Evolutionary conservation across 2,113 vertebrate species (phyloP), one percentile per base, ranked within the genome.

Genomic region (Rhombomys opimus): DNA sequence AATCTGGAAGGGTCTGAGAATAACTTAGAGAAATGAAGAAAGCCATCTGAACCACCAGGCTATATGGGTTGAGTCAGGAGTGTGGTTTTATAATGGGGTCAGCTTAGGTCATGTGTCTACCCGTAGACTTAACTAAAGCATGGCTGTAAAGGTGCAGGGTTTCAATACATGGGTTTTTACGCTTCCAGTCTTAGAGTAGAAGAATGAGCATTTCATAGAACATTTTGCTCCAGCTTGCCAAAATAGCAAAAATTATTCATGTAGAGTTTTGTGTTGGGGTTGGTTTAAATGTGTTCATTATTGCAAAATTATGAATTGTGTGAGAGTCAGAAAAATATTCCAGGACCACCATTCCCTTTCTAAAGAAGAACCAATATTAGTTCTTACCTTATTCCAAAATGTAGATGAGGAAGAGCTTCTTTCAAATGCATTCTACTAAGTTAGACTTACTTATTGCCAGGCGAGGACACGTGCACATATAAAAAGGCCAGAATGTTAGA

Each of bases 201-300:
- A 18, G 52, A 81, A 61, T 61, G 35, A 38, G 32, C 54, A 61
- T 14, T 61, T 5, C 35, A 25, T 59, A 61, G 12, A 41, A 41
- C 23, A 14, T 84, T 61, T 84, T 61, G 7, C 23, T 84, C 57
- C 63, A 32, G 59, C n/a, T n/a, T 41, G 81, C 63, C 54, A 30
- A 84, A 84, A 41, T 52, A 70, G 10, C 65, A 35, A 54, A 93
- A 91, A 78, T 90, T 68, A 81, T 52, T 38, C 7, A 23, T 70
- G 38, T 50, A 7, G 72, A 65, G 14, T 91, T 96, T 94, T 32
- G 54, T 89, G 9, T 52, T 80, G 70, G 15, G 8, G 22, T 96
- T 96, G 54, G 20, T 88, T 97, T 93, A 93, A 75, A 15, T 94
- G 38, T n/a, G 70, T 81, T 95, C 14, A 84, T 78, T 93, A 75